A percentile compares a stretch with the other conserved stretches of the same genome.
Evolutionary conservation across 2,888 invertebrate genomes (phyloP).

Genomic region (Ptychoptera contaminata): DNA sequence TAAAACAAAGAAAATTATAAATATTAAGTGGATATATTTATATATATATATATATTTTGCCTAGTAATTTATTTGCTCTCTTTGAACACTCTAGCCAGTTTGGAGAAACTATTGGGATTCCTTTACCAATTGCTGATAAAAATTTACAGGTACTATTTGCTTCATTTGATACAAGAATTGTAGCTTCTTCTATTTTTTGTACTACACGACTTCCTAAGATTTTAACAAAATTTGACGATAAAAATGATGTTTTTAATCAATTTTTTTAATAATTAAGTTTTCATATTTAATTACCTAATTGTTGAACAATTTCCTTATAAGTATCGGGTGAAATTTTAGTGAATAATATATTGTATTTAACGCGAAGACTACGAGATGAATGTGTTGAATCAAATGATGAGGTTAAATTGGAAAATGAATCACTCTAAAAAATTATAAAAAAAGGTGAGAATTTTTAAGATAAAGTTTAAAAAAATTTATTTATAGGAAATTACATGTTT

Average conservation of each 20-base stretch:
- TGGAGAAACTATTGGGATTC: slow-evolving; percentile 38
- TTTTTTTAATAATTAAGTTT: too few relatives aligned
- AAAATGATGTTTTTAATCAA: too few relatives aligned
- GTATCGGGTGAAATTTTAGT: too few relatives aligned
- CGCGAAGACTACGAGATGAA: too few relatives aligned
- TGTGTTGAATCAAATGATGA: too few relatives aligned
- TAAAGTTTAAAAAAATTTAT: too few relatives aligned
- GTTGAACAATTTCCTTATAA: neutral
- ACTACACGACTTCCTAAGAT: slow-evolving; percentile 37
- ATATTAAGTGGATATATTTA: neutral
- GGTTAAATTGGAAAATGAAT: too few relatives aligned
- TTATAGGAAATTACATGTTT: too few relatives aligned
- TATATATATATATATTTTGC: neutral
- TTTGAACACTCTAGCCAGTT: slow-evolving; percentile 15
- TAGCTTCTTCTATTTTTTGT: slow-evolving; percentile 28
- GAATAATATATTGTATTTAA: too few relatives aligned
- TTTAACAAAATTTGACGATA: too few relatives aligned
- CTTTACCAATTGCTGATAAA: slow-evolving; percentile 40
- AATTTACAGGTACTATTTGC: slow-evolving; percentile 43
- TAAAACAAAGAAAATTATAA: neutral
- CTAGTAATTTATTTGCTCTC: neutral
- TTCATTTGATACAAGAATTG: slow-evolving; percentile 38
- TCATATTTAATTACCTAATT: neutral
- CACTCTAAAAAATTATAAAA: too few relatives aligned
- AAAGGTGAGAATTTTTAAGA: too few relatives aligned